phyloP scores from a whole-genome alignment of 1,140 invertebrate species.

The Gryon sp. region DNA sequence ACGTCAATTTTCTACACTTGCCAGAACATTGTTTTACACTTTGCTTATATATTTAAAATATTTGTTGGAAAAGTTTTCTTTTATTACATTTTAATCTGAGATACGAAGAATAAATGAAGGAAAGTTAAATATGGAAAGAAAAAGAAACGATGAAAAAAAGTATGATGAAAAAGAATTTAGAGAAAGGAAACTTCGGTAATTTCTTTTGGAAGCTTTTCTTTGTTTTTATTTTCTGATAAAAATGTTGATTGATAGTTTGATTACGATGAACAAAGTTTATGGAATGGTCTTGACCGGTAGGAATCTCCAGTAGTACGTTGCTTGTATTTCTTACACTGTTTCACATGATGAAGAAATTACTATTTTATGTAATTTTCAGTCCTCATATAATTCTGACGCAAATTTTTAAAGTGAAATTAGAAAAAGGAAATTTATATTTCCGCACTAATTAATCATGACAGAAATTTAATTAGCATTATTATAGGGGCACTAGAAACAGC shows the following conservation, averaged over 20 bases:
- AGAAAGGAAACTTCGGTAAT: constrained; percentile 21
- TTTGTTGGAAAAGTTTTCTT: constrained; percentile 16
- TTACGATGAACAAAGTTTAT: constrained; percentile 20
- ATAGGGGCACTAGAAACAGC: too few relatives aligned
- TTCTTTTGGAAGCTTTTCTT: constrained; percentile 11
- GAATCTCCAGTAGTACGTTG: not conserved
- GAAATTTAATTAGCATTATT: too few relatives aligned
- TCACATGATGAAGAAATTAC: not conserved
- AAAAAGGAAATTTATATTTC: too few relatives aligned
- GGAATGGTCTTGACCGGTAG: not conserved
- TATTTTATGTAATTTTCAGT: too few relatives aligned
- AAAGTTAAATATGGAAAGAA: constrained; percentile 8
- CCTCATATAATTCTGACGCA: not conserved
- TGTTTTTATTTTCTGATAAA: constrained; percentile 19
- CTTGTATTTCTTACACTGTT: not conserved
- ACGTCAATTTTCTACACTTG: constrained; percentile 6
- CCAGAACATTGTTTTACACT: not conserved
- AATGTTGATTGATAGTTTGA: constrained; percentile 41
- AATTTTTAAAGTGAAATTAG: too few relatives aligned
- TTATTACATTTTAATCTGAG: constrained; percentile 17
- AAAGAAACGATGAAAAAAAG: too few relatives aligned
- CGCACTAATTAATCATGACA: too few relatives aligned
- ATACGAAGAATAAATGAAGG: constrained; percentile 18
- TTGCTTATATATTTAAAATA: constrained; percentile 13
- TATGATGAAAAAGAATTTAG: constrained; percentile 17